Evolutionary conservation across 2,888 invertebrate species (phyloP).

Genomic region (Clitarchus hookeri): DNA sequence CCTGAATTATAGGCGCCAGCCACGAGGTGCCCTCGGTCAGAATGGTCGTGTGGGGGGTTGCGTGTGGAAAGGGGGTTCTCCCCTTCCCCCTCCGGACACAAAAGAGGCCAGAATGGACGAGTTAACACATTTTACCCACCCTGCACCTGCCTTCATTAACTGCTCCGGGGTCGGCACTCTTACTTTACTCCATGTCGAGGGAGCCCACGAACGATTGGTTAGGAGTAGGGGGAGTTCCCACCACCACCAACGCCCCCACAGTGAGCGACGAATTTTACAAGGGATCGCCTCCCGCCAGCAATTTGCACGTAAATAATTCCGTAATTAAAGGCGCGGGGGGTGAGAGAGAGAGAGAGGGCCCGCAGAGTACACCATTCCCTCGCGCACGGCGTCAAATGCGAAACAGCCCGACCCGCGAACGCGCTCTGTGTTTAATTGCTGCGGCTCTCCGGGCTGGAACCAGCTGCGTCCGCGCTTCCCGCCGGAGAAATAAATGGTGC

Average conservation of each 20-base stretch:
- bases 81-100: background rate
- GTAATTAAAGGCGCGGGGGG: background rate
- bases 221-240: too few relatives aligned
- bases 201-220: too few relatives aligned
- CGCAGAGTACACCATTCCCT: background rate
- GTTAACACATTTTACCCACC: conserved; percentile 14
- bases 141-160: conserved; percentile 1
- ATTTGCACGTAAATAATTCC: background rate
- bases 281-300: background rate
- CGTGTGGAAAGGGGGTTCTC: too few relatives aligned
- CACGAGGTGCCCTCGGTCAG: background rate
- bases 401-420: background rate
- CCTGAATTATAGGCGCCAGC: background rate
- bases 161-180: background rate
- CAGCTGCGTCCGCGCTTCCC: too few relatives aligned
- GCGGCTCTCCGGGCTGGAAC: background rate
- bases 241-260: background rate
- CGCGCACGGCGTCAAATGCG: background rate
- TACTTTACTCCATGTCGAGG: too few relatives aligned
- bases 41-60: background rate
- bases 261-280: background rate
- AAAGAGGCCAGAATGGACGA: background rate
- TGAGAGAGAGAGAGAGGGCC: too few relatives aligned
- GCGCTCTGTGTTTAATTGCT: background rate
- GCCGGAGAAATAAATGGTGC: too few relatives aligned